A percentile compares a stretch with the other conserved stretches of the same genome.
Evolutionary conservation across 2,113 vertebrate genomes (phyloP).

Genomic region (Chloropsis hardwickii): DNA sequence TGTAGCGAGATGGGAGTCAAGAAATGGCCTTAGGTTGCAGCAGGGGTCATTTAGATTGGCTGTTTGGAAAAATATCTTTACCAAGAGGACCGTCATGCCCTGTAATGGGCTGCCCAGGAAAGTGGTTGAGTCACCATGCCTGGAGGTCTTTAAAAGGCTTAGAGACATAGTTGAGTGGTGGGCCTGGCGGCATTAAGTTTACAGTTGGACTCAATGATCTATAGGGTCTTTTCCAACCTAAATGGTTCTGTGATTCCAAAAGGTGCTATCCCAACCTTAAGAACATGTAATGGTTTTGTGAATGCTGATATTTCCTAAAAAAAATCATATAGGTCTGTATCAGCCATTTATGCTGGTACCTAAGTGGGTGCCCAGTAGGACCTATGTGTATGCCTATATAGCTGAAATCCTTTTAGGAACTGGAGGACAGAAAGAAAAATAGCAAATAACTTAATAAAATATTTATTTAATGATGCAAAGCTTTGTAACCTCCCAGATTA

Average conservation of each 20-base stretch:
- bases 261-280: not conserved
- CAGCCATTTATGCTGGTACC: not conserved
- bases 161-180: not conserved
- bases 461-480: not conserved
- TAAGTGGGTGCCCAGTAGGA: not conserved
- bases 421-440: not conserved
- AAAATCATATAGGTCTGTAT: not conserved
- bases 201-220: not conserved
- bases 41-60: not conserved
- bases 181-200: not conserved
- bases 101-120: not conserved
- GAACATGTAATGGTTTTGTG: not conserved
- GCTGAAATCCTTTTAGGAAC: not conserved
- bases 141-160: not conserved
- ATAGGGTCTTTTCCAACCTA: not conserved
- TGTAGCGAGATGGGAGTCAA: accelerated
- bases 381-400: not conserved
- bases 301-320: not conserved
- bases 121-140: not conserved
- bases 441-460: not conserved
- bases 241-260: not conserved
- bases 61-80: not conserved
- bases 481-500: not conserved
- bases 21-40: not conserved
- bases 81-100: not conserved